Conservation (phyloP, 2,888 invertebrate genomes). For the Rhynchonema sp. region DNA sequence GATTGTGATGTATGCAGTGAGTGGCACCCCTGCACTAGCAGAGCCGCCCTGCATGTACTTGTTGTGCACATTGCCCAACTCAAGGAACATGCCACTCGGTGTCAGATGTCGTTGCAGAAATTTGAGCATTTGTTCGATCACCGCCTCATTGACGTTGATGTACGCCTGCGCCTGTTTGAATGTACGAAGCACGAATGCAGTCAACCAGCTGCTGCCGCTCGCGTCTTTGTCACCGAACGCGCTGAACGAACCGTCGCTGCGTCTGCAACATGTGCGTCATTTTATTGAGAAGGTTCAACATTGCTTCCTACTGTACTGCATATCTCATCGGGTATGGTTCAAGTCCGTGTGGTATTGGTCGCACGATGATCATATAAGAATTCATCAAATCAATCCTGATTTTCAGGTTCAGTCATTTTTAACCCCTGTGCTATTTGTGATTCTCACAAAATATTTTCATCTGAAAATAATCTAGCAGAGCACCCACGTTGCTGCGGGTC, state of each 20-base stretch:
- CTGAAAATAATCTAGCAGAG: no score
- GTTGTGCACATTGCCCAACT: conserved; percentile 48
- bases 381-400: no score
- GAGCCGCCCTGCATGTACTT: conserved; percentile 51
- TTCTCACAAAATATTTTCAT: no score
- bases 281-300: no score
- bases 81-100: conserved; percentile 53
- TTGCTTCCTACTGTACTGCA: no score
- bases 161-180: conserved; percentile 38
- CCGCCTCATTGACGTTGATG: conserved; percentile 29
- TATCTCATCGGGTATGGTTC: no score
- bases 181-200: conserved; percentile 60
- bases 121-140: conserved; percentile 46
- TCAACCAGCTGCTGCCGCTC: conserved; percentile 60
- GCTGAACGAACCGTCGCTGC: conserved; percentile 70
- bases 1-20: conserved; percentile 59
- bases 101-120: conserved; percentile 57
- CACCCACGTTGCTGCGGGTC: no score
- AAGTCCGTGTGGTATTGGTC: no score
- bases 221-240: conserved; percentile 53
- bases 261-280: no score
- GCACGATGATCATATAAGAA: no score
- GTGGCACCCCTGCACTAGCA: conserved; percentile 46
- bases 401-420: no score
- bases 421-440: no score